Base-by-base conservation (phyloP, 2,888 invertebrate genomes). In the Drosophila sordidapex region DNA sequence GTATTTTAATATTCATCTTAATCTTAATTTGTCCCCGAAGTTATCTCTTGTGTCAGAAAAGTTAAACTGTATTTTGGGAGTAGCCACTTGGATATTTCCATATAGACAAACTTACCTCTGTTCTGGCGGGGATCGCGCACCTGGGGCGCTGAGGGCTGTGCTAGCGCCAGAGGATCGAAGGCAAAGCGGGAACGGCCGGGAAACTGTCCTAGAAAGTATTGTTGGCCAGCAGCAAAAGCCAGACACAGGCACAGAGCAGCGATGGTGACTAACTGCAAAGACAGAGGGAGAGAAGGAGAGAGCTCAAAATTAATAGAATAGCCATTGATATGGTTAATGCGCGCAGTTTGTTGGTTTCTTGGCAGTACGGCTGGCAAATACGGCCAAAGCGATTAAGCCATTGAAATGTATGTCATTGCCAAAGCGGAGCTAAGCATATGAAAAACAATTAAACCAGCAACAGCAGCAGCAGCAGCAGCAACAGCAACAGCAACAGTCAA, bases 81-180 rank as follows among this genome's bases (percentile, higher is more conserved):
- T 46, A 7, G 43, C 21, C 13, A 43, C 21, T 43, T 43, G 2
- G 21, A 25, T 18, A 29, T 64, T 35, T 18, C 3, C 0, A 8
- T 33, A 4, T 13, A 4, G 40, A 6, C 4, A 40, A 54, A 0
- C 40, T 87, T 80, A 93, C 93, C 93, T 91, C 93, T 81, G 66
- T 93, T 91, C 87, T 93, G 92, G 76, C 93, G 86, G 5, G 93
- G 91, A 89, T 93, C 93, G 66, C 93, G 87, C 29, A 91, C 76
- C 48, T 82, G 83, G 27, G 74, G 74, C 36, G 83, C 83, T 7
- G 87, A 69, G 54, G 85, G 74, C 66, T 90, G 86, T 29, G 84
- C 86, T 51, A 87, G 78, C n/a, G 89, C 87, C 74, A 90, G 73
- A 10, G 84, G 89, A 64, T 92, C 91, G 43, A 81, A 90, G 54